A percentile compares a stretch with the other conserved stretches of the same genome.
phyloP scores from a whole-genome alignment of 2,888 invertebrate species.

The Trichopria drosophilae region DNA sequence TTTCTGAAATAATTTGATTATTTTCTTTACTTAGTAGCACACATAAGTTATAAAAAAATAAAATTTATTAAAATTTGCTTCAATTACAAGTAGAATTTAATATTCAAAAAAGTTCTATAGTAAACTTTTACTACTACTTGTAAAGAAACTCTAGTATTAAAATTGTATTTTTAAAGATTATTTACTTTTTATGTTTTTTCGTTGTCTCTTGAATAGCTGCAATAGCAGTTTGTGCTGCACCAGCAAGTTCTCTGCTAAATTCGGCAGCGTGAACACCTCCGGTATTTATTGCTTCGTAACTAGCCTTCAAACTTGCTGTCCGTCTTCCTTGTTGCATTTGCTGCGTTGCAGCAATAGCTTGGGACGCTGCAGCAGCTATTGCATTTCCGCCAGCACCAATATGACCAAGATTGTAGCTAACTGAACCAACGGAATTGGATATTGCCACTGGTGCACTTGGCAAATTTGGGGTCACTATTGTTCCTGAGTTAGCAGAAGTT shows the following conservation, averaged over 20 bases:
- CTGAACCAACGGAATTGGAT: slow-evolving; percentile 55
- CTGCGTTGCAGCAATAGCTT: slow-evolving; percentile 94
- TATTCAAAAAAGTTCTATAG: slow-evolving; percentile 2
- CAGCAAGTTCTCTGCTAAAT: slow-evolving; percentile 72
- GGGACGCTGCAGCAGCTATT: slow-evolving; percentile 91
- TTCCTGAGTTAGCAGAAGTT: slow-evolving; percentile 53
- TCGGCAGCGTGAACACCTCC: slow-evolving; percentile 69
- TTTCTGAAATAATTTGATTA: slow-evolving; percentile 49
- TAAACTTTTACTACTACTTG: slow-evolving; percentile 4
- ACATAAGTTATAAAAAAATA: neutral
- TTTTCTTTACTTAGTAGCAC: neutral
- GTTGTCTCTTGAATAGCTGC: slow-evolving; percentile 70
- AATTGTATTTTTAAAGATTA: neutral
- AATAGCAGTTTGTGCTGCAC: slow-evolving; percentile 73
- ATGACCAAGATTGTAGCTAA: slow-evolving; percentile 75
- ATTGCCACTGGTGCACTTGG: slow-evolving; percentile 50
- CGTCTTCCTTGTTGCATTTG: slow-evolving; percentile 93
- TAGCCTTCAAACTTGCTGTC: slow-evolving; percentile 91
- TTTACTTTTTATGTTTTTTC: slow-evolving; percentile 68
- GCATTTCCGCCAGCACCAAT: slow-evolving; percentile 85
- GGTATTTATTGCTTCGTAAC: slow-evolving; percentile 85
- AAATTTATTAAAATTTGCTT: too few species aligned
- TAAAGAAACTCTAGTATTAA: neutral
- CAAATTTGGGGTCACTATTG: slow-evolving; percentile 49
- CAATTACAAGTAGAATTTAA: too few species aligned